Base-by-base conservation (phyloP, 2,888 invertebrate species). In the Galerucella pusilla region DNA sequence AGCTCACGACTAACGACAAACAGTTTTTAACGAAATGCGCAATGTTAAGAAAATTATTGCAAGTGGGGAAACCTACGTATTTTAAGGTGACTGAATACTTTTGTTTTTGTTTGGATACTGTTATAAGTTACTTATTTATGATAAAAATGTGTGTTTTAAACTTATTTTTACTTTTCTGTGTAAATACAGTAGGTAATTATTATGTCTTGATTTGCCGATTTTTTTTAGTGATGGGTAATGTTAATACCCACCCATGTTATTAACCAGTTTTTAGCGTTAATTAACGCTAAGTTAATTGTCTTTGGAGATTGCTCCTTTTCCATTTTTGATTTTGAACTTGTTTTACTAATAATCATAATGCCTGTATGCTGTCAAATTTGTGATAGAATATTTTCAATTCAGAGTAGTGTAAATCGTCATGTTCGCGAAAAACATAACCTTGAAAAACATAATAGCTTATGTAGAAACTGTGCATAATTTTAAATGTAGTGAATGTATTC, bases 41-140 rank as follows among this genome's bases (percentile, higher is more conserved):
- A 75, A 74, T 70, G 73, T 67, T 66, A 67, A 76, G 73, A 75
- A 73, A 75, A 72, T 76, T 74, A 69, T 71, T 59, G 54, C 69
- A 71, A 76, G 76, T 76, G 76, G 76, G 76, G 76, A 76, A 76
- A 74, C 68, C 46, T 69, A 72, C 72, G 76, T 76, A 68, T 76
- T 76, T 74, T 71, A 46, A 72, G 65, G 68, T 71, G 65, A 66
- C 71, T 74, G 61, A 46, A 60, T 71, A 46, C 20, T 74, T 76
- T 66, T 76, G 76, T 76, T 76, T 74, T 74, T 72, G 67, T 74
- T 71, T 74, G 73, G 28, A 61, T 63, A 11, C 11, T 10, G 71
- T 63, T 49, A 49, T 68, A 66, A 71, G 71, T 68, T 73, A 11
- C 46, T 54, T 71, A 59, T 73, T 75, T 73, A 75, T 63, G 46